These are phyloP conservation scores for Rhinella marina DNA, from an alignment of 2,797 vertebrate genomes.

Conservation along the genomic window DNA sequence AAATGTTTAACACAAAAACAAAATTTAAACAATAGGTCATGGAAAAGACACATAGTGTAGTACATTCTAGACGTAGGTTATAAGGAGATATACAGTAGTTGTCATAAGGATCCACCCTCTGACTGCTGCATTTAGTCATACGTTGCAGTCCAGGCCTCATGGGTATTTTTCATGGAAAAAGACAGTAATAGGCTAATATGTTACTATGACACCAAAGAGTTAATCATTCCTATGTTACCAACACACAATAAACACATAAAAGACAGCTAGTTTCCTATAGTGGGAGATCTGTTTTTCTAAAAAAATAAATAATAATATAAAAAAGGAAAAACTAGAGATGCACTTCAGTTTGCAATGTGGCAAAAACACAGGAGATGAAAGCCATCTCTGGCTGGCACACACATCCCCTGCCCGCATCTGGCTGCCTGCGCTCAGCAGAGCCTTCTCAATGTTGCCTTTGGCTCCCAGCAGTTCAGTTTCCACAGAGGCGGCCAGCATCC, in stretches of 20 bases:
- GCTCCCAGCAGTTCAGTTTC: constrained; percentile 45
- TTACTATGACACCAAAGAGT: neutral
- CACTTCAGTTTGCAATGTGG: constrained; percentile 9
- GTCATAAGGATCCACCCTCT: too few relatives aligned
- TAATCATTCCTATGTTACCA: neutral
- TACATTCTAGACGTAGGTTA: too few relatives aligned
- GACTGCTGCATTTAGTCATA: too few relatives aligned
- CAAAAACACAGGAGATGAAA: constrained; percentile 1
- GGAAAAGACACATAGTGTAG: too few relatives aligned
- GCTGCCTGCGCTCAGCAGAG: constrained; percentile 25
- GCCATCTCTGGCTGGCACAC: constrained; percentile 8
- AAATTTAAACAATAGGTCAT: too few relatives aligned
- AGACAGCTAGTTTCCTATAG: neutral
- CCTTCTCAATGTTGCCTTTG: constrained; percentile 49
- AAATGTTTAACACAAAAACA: too few relatives aligned
- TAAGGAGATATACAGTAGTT: too few relatives aligned
- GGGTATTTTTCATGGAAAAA: neutral
- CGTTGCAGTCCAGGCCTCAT: neutral
- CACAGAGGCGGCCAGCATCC: constrained; percentile 44
- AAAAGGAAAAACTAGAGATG: neutral
- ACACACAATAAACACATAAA: neutral
- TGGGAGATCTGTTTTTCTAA: neutral
- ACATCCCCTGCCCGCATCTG: constrained; percentile 47
- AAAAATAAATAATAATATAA: neutral
- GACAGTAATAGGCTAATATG: neutral